Conservation (phyloP, 2,797 vertebrate genomes). For the Xerus rutilus region DNA sequence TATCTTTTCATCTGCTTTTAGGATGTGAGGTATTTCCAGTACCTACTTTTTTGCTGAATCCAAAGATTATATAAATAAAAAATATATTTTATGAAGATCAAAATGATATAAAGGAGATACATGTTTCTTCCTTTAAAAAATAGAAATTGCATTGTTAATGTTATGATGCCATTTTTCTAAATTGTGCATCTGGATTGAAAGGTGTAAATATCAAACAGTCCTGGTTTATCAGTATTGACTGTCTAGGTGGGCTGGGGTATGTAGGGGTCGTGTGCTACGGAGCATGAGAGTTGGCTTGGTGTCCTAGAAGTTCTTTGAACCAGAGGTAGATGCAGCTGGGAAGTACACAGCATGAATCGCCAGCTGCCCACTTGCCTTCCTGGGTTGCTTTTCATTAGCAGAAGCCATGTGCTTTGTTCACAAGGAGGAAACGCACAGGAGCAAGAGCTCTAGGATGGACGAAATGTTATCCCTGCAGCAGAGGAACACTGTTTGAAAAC, state of each 20-base stretch:
- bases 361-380: background rate
- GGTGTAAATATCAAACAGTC: constrained; percentile 59
- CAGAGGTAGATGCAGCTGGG: background rate
- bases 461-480: constrained; percentile 50
- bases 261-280: background rate
- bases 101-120: constrained; percentile 75
- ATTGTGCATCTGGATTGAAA: constrained; percentile 42
- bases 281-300: background rate
- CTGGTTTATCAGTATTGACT: constrained; percentile 14
- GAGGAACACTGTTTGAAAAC: constrained; percentile 58
- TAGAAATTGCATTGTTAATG: constrained; percentile 44
- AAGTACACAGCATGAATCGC: background rate
- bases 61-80: constrained; percentile 84
- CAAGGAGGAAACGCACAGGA: background rate
- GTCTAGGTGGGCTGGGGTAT: background rate
- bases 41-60: constrained; percentile 85
- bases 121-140: constrained; percentile 74
- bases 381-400: constrained; percentile 16
- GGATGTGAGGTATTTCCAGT: constrained; percentile 79
- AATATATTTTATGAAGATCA: constrained; percentile 85
- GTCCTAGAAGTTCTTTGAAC: constrained; percentile 54
- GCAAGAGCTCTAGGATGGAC: background rate
- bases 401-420: constrained; percentile 18
- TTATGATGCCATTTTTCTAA: constrained; percentile 74
- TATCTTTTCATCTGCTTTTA: constrained; percentile 77